Conservation (phyloP, 2,888 invertebrate species). For the Furcula furcula region DNA sequence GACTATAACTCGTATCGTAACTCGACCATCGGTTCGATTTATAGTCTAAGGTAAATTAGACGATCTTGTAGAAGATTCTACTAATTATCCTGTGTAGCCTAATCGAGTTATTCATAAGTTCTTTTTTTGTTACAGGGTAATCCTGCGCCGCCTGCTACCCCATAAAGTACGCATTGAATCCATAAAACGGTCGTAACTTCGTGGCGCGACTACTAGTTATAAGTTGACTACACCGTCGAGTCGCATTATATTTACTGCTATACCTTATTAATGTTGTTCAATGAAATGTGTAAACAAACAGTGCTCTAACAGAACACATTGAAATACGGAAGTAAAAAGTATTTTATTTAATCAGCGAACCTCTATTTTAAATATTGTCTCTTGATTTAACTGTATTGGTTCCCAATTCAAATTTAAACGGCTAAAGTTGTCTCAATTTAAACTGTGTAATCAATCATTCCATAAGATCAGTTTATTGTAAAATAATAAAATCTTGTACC, state of each 20-base stretch:
- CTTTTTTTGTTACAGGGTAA: slow-evolving; percentile 58
- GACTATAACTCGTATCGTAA: too few relatives aligned
- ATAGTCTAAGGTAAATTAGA: too few relatives aligned
- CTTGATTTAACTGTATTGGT: not conserved
- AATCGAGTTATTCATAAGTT: too few relatives aligned
- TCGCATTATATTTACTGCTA: slow-evolving; percentile 14
- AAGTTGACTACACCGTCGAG: slow-evolving; percentile 16
- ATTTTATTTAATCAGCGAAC: not conserved
- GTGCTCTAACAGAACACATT: not conserved
- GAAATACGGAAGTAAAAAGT: not conserved
- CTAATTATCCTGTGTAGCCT: too few relatives aligned
- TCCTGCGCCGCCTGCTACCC: too few relatives aligned
- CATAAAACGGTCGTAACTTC: too few relatives aligned
- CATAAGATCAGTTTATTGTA: not conserved
- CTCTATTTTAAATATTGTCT: not conserved
- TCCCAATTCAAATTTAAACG: not conserved
- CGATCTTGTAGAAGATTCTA: too few relatives aligned
- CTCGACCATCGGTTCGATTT: too few relatives aligned
- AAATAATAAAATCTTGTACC: not conserved
- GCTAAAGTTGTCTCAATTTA: not conserved
- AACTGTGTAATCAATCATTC: not conserved
- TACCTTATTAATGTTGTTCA: not conserved
- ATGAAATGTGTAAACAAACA: not conserved
- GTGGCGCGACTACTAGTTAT: slow-evolving; percentile 11
- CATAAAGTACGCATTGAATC: too few relatives aligned